Conservation (phyloP, 2,888 invertebrate species). For the Galeopsomyia nigrocyanea region DNA sequence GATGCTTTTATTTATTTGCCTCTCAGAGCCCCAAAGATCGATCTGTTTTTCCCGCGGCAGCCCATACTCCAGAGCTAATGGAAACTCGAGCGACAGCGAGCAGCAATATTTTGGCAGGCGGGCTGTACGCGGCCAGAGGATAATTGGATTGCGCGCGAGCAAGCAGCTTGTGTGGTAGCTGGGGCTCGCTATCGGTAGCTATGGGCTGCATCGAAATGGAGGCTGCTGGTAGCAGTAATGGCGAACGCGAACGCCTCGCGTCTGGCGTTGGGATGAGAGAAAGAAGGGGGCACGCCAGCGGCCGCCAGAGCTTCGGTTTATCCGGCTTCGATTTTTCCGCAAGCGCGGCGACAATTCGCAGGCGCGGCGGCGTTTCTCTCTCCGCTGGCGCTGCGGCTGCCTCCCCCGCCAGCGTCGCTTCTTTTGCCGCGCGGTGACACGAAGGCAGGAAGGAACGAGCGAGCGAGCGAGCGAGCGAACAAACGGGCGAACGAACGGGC, state of each 20-base stretch:
- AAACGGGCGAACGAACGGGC: slow-evolving; percentile 56
- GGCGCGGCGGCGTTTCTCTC: slow-evolving; percentile 62
- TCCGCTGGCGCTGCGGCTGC: slow-evolving; percentile 43
- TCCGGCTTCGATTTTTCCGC: slow-evolving; percentile 69
- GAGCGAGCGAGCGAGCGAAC: slow-evolving; percentile 51
- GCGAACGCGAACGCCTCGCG: no score
- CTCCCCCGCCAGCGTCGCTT: slow-evolving; percentile 46
- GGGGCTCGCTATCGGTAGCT: no score
- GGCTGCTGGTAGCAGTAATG: slow-evolving; percentile 47
- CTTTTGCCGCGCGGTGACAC: slow-evolving; percentile 48
- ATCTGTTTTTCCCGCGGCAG: neutral
- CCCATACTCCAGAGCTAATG: no score
- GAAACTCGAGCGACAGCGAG: neutral
- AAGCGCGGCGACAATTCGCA: slow-evolving; percentile 68
- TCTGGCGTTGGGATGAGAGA: slow-evolving; percentile 23
- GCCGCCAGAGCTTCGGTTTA: slow-evolving; percentile 64
- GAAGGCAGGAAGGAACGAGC: slow-evolving; percentile 48
- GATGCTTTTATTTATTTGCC: slow-evolving; percentile 18
- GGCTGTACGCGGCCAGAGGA: slow-evolving; percentile 5
- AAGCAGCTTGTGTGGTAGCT: no score
- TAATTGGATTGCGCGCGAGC: neutral
- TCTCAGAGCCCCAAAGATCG: neutral
- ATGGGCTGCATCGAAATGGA: slow-evolving; percentile 45
- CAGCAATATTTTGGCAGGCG: neutral
- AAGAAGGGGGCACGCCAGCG: slow-evolving; percentile 48